Conservation (phyloP, 1,140 invertebrate genomes). For the Tetragnatha versicolor region DNA sequence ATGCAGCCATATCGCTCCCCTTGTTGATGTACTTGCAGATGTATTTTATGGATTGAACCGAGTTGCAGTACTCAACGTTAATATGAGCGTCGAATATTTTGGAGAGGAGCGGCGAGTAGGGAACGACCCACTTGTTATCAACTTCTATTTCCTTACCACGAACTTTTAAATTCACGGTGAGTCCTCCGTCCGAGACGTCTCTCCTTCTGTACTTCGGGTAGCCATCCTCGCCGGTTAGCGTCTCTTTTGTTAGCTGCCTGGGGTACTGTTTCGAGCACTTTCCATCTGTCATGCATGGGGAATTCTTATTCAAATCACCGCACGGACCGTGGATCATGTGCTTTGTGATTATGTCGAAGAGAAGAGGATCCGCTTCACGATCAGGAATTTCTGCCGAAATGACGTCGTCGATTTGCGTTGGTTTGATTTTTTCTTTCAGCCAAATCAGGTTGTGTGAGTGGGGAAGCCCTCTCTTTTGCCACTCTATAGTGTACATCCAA, state of each 20-base stretch:
- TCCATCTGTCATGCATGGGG: too few relatives aligned
- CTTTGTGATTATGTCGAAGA: constrained; percentile 62
- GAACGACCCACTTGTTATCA: constrained; percentile 68
- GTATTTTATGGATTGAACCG: constrained; percentile 68
- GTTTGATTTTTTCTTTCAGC: constrained; percentile 31
- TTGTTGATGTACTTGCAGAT: constrained; percentile 57
- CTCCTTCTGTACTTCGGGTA: constrained; percentile 64
- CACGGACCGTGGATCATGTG: constrained; percentile 64
- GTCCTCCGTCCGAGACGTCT: constrained; percentile 40
- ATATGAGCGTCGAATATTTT: constrained; percentile 67
- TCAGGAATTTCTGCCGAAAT: constrained; percentile 54
- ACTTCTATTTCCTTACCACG: too few relatives aligned
- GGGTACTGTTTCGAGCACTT: constrained; percentile 42
- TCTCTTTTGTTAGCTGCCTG: constrained; percentile 60
- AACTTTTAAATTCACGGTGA: background rate
- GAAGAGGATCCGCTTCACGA: constrained; percentile 64
- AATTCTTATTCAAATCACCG: constrained; percentile 54
- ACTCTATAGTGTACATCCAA: constrained; percentile 62
- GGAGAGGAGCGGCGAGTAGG: too few relatives aligned
- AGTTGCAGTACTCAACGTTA: constrained; percentile 67
- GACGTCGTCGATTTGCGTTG: constrained; percentile 48
- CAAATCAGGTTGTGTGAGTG: constrained; percentile 63
- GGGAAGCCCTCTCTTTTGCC: constrained; percentile 65
- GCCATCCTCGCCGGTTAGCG: constrained; percentile 62
- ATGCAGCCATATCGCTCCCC: constrained; percentile 58